Evolutionary conservation across 2,113 vertebrate species (phyloP).

Genomic region (Notothenia coriiceps): DNA sequence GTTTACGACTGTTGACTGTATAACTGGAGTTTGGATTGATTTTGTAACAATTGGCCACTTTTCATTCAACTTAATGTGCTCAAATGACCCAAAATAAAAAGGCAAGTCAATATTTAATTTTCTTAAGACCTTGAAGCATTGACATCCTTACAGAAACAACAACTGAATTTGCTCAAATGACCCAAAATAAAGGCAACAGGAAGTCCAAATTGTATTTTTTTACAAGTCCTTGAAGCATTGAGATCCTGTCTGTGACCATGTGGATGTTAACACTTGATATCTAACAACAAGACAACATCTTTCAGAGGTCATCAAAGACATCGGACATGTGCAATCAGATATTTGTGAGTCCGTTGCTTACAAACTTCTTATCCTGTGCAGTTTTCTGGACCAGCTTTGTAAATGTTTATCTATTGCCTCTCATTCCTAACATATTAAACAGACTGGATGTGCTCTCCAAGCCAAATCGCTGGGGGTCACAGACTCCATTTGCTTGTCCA

Average conservation of each 20-base stretch:
- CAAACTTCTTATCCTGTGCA: conserved; percentile 26
- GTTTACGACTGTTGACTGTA: not conserved
- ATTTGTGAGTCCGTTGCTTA: conserved; percentile 34
- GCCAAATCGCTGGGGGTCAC: conserved; percentile 59
- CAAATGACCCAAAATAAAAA: not conserved
- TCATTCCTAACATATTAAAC: conserved; percentile 63
- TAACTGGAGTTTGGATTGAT: conserved; percentile 21
- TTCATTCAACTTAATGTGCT: not conserved
- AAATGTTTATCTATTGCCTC: conserved; percentile 68
- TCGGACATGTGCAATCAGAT: conserved; percentile 17
- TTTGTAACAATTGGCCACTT: conserved; percentile 25
- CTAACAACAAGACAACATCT: conserved; percentile 19
- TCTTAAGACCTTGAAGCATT: not conserved
- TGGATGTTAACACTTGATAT: conserved; percentile 20
- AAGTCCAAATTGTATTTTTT: not conserved
- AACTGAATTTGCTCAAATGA: not conserved
- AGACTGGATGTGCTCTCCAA: conserved; percentile 32
- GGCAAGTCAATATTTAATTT: not conserved
- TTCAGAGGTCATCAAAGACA: conserved; percentile 5
- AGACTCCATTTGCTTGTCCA: conserved; percentile 69
- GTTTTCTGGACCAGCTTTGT: conserved; percentile 52
- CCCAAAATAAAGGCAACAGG: not conserved
- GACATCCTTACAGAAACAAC: not conserved
- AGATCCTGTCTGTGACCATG: not conserved
- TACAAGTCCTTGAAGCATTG: not conserved